Evolutionary conservation across 2,797 vertebrate genomes (phyloP), one percentile per base, ranked within the genome.

Genomic region (Psittacula derbiana): DNA sequence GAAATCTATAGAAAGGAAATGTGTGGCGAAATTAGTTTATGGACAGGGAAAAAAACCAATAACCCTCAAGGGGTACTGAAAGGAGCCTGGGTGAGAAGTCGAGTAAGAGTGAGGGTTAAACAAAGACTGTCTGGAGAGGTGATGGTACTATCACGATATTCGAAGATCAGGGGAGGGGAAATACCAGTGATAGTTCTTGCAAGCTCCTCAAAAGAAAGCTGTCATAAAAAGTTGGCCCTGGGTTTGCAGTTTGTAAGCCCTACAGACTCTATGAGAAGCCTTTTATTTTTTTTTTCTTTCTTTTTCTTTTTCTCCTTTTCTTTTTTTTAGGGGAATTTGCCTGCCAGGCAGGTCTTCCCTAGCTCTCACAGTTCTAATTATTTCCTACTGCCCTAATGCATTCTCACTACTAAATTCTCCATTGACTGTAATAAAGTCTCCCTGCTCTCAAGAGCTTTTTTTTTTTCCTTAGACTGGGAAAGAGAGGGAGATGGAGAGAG

Each of bases 361-460:
- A 92, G 80, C 93, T 97, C 92, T 97, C 88, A 85, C 55, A 96
- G 82, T 96, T 96, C 80, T 97, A 97, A 97, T 98, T 97, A 97
- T 98, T 98, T 97, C 95, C 89, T 96, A 92, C 88, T 96, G 91
- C 96, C 94, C 89, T 97, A 95, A 93, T 92, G 94, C 84, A 96
- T 97, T 97, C 95, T 97, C 91, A 88, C 95, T 97, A 78, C 94
- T 95, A 96, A 97, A 96, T 94, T 96, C 86, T 95, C 82, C 95
- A 85, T 91, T 96, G 93, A 87, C 71, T 96, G 57, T 91, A 91
- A 82, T 93, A 96, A 97, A 97, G 95, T 97, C 96, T 93, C 94
- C 88, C 95, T 95, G 86, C 72, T 93, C 91, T 96, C 69, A 96
- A 96, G 90, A 97, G 97, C 5, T 17, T 27, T 23, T 20, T 30